A percentile compares a stretch with the other conserved stretches of the same genome.
phyloP scores from a whole-genome alignment of 2,888 invertebrate species.

The Orthosia incerta region DNA sequence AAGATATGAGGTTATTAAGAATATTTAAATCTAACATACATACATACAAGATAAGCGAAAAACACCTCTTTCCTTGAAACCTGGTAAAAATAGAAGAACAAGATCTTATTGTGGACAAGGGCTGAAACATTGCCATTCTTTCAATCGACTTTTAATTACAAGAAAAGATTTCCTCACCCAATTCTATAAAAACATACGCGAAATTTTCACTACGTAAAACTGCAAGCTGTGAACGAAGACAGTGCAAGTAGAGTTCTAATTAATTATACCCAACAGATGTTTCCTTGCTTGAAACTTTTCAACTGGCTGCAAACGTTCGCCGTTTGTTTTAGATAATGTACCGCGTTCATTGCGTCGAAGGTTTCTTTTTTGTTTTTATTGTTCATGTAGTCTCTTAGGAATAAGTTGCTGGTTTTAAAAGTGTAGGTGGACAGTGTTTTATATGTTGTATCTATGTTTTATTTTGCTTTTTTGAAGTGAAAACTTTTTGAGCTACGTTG shows the following conservation, averaged over 20 bases:
- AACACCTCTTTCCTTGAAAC: too few relatives aligned
- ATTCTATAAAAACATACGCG: constrained; percentile 34
- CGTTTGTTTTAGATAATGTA: constrained; percentile 59
- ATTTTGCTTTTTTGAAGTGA: background rate
- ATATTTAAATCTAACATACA: too few relatives aligned
- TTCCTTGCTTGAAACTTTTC: constrained; percentile 58
- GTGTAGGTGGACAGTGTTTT: constrained; percentile 5
- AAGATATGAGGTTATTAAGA: too few relatives aligned
- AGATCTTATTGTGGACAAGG: background rate
- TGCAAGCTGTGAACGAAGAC: constrained; percentile 69
- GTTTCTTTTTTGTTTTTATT: background rate
- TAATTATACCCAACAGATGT: constrained; percentile 70
- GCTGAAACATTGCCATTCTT: background rate
- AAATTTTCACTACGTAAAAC: constrained; percentile 40
- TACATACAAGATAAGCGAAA: too few relatives aligned
- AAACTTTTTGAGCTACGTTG: too few relatives aligned
- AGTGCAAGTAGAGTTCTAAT: constrained; percentile 66
- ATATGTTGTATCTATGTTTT: background rate
- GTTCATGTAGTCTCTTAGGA: constrained; percentile 1
- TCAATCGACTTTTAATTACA: constrained; percentile 1
- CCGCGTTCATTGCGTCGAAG: constrained; percentile 35
- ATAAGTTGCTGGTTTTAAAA: constrained; percentile 3
- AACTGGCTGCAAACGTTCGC: constrained; percentile 54
- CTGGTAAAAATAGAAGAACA: too few relatives aligned
- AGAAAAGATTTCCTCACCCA: constrained; percentile 12